Evolutionary conservation across 2,797 vertebrate genomes (phyloP), one percentile per base, ranked within the genome.

Genomic region (Cyprinella venusta): DNA sequence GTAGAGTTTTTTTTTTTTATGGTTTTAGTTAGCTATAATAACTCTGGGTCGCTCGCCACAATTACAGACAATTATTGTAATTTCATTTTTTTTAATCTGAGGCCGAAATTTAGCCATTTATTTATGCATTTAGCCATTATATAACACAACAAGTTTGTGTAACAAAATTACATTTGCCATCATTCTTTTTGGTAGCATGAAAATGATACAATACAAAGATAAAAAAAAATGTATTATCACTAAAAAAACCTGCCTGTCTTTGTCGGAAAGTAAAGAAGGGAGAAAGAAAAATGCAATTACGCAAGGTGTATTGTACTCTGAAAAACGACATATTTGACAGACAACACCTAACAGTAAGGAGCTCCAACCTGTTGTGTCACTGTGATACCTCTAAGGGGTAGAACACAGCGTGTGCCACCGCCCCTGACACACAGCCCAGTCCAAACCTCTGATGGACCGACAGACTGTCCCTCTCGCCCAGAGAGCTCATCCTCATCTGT

Each of bases 381-480:
- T 90, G 84, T 86, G 88, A 90, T 91, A 95, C 94, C 94, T 95
- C 94, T 90, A 95, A 91, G 26, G 94, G 94, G 87, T 95, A 95
- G 92, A 95, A 95, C 82, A 85, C 91, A 68, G 94, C 92, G 12
- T 95, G 94, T 79, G 93, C 90, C 0, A 91, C 92, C 6, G 94
- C 89, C 56, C 94, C 94, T 6, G 94, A 94, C 13, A 94, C 86
- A 84, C 94, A 95, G 45, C 94, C 94, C 89, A 94, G 79, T 8
- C 92, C 90, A 48, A 95, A 95, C 3, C 94, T 91, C 82, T 95
- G 92, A 86, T 91, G 92, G 72, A 95, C 91, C 4, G 93, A 92
- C 88, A 94, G 87, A 50, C 83, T 71, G 76, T 92, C 88, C 88
- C 91, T 91, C 71, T 75, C 80, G 40, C 80, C 89, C 65, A 92